Base-by-base conservation (phyloP, 2,888 invertebrate species). In the Podabrus alpinus region DNA sequence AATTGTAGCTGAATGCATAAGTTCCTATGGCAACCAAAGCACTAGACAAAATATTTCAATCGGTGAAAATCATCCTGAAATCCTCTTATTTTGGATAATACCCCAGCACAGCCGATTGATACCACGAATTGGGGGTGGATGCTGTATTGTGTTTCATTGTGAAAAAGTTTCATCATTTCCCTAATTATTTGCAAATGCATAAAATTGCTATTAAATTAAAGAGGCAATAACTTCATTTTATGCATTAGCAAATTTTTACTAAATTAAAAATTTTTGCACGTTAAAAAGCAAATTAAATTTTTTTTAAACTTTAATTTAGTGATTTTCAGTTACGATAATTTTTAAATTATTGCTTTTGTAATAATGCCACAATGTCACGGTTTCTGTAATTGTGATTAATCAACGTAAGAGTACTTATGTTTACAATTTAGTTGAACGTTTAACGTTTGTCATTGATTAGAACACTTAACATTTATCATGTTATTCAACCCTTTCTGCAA, bases 401-500 rank as follows among this genome's bases (percentile, higher is more conserved):
- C n/a, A 45, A 45, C 45, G n/a, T 45, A 45, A 45, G 45, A 45
- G 45, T 45, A 45, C 45, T 45, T 45, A 45, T 45, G 45, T 45
- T 45, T 45, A 45, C 45, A 45, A 45, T 45, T 45, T 45, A 45
- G 45, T 45, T 45, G 45, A 45, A 45, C 29, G 29, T n/a, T 29
- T 3, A 29, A 29, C 45, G 45, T 45, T 45, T 45, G 45, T 45
- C 45, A 82, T 82, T 78, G 82, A 83, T 81, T 78, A 60, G 66
- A 19, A 64, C 17, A 25, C 11, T 74, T 69, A 69, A 71, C 67
- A 69, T 62, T 73, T 76, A 82, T 77, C 80, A 80, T 74, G 75
- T 75, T 72, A 74, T 77, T 82, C 82, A 84, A 84, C 84, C 84
- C 84, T 83, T 84, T 77, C 83, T 80, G 80, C 79, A 81, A 64